Evolutionary conservation across 2,797 vertebrate genomes (phyloP).

Genomic region (Trichosurus vulpecula): DNA sequence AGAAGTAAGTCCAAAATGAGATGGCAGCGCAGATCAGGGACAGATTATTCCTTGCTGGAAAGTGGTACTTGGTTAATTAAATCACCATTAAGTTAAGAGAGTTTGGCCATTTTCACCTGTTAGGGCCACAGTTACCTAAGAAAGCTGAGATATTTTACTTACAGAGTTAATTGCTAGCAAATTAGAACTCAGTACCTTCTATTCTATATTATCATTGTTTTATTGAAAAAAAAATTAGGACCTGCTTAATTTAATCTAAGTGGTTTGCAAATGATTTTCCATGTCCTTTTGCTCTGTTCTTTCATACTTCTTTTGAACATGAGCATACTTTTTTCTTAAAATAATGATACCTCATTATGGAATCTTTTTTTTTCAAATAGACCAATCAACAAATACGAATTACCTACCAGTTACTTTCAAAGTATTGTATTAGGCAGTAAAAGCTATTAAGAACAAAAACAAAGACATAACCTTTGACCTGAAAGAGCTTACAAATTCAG

Average conservation of each 20-base stretch:
- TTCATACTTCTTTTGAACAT: conserved; percentile 39
- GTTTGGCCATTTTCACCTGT: conserved; percentile 31
- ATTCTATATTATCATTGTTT: neutral
- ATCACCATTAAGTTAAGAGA: neutral
- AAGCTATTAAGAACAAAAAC: neutral
- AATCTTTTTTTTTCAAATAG: neutral
- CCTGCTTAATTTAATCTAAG: conserved; percentile 50
- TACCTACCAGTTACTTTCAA: neutral
- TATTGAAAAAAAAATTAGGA: neutral
- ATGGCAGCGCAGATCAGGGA: neutral
- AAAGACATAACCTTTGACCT: conserved; percentile 8
- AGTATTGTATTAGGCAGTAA: conserved; percentile 8
- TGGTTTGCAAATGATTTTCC: conserved; percentile 37
- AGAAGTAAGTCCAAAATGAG: neutral
- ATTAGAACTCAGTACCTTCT: neutral
- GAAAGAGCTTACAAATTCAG: neutral
- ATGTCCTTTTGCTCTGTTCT: conserved; percentile 22
- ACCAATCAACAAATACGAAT: neutral
- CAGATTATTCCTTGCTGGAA: neutral
- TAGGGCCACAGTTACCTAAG: conserved; percentile 32
- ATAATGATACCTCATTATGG: neutral
- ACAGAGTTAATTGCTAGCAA: neutral
- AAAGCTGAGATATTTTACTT: conserved; percentile 22
- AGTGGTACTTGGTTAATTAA: conserved; percentile 51
- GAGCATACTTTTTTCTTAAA: conserved; percentile 27